Conservation (phyloP, 2,797 vertebrate genomes). For the Characodon lateralis region DNA sequence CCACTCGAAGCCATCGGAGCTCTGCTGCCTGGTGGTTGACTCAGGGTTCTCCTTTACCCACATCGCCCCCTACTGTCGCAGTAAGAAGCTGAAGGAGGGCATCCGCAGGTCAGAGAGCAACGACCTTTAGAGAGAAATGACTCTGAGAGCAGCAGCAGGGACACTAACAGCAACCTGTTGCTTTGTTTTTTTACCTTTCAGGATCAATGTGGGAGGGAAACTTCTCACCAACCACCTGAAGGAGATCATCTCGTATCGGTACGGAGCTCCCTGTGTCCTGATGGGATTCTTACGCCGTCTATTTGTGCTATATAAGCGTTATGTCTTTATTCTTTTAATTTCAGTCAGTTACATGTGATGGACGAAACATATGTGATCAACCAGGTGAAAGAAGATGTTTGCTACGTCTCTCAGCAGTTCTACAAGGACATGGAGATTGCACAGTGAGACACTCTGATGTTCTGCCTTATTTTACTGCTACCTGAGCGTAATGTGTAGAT, state of each 20-base stretch:
- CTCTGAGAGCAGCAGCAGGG: no score
- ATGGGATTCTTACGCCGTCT: not conserved
- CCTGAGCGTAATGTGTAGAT: not conserved
- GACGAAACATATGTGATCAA: constrained; percentile 98
- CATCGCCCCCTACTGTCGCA: constrained; percentile 92
- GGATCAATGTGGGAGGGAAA: constrained; percentile 97
- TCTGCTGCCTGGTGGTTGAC: constrained; percentile 96
- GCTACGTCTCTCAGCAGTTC: constrained; percentile 96
- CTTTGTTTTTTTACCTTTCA: constrained; percentile 56
- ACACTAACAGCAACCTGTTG: not conserved
- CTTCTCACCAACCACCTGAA: constrained; percentile 97
- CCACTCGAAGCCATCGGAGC: constrained; percentile 86
- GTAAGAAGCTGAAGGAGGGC: constrained; percentile 94
- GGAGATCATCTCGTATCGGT: constrained; percentile 99
- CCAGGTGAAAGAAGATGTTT: constrained; percentile 98
- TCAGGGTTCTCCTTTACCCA: constrained; percentile 98
- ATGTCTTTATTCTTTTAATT: not conserved
- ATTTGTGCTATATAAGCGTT: not conserved
- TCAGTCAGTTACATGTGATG: constrained; percentile 97
- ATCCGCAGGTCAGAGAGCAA: constrained; percentile 86
- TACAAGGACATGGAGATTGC: constrained; percentile 94
- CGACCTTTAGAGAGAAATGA: not conserved
- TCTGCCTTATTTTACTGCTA: not conserved
- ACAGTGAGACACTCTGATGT: constrained; percentile 78
- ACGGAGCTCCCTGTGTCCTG: not conserved